Evolutionary conservation across 2,113 vertebrate species (phyloP), one percentile per base, ranked within the genome.

Genomic region (Callorhinus ursinus): DNA sequence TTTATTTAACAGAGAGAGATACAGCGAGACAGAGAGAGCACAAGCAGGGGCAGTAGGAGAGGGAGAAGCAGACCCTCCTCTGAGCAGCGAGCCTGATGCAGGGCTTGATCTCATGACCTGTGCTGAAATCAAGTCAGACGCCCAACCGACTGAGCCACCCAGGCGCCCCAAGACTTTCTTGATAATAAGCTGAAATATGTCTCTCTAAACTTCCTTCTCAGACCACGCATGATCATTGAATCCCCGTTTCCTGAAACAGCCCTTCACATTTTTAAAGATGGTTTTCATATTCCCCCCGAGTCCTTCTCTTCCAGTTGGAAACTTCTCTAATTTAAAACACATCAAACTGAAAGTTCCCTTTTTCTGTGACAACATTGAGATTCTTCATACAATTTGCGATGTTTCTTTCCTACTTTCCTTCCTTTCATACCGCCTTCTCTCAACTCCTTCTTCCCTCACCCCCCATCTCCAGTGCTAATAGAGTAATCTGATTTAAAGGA

Each of bases 311-410:
- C 65, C 24, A 74, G 18, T 15, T 55, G n/a, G 74, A 87, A 96
- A 88, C 31, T 49, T 83, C 39, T 89, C 46, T 39, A 65, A 79
- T 84, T 81, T 96, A 51, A 96, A 84, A 49, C 57, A 80, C 7
- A 42, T 19, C 57, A 51, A 46, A 59, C 49, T 53, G 13, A 63
- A 69, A 71, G 24, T 42, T 72, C 3, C 31, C 13, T 39, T 76
- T 76, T 63, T 57, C 72, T 84, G n/a, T 61, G 33, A 93, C 63
- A 79, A 65, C 13, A 8, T 5, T 28, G 65, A 42, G 24, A 46
- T 39, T 94, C 55, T 74, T 93, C 42, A 55, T 76, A 36, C 1
- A 63, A 33, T 61, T 84, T 13, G 26, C 90, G 11, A 42, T 15
- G 1, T 74, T 90, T 61, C 49, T 42, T 71, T 46, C 31, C n/a